Evolutionary conservation across 2,888 invertebrate species (phyloP), one percentile per base, ranked within the genome.

Genomic region (Ennomos quercinarius): DNA sequence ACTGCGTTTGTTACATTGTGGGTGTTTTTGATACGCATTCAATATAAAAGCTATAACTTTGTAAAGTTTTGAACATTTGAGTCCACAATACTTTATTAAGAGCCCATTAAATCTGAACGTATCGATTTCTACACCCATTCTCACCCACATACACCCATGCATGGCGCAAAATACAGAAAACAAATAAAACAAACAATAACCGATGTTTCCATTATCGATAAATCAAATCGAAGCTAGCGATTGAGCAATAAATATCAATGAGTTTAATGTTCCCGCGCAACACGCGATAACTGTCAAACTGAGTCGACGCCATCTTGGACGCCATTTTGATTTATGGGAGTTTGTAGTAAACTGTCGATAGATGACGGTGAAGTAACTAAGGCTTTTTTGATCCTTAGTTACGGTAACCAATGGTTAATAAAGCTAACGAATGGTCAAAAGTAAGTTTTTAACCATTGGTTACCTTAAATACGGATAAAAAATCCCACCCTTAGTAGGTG

Each of bases 211-310:
- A 88, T 87, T 85, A 83, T 71, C 83, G 76, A 89, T 90, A 91
- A 90, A 90, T 90, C 91, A 88, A 77, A 78, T 74, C 70, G 77
- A 70, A 76, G 80, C 74, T 78, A 77, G 75, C 87, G 89, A 91
- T 91, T 91, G 91, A 91, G 91, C 80, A 89, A 91, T 91, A 91
- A 91, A 91, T 91, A 89, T 89, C 90, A 91, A 91, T 91, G 88
- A 90, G 83, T 88, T 87, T 89, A 91, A 91, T 89, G 90, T 89
- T 87, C 85, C 84, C 85, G 83, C 84, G 84, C 80, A 81, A 89
- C 89, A 89, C 80, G 87, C 91, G 86, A 88, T 89, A 89, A 88
- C 88, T 91, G 91, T 91, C 90, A 87, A 80, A 78, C 77, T 73
- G 64, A 64, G 66, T 74, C 79, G 83, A 75, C 83, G 90, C 91